Conservation (phyloP, 2,113 vertebrate genomes). For the Isurus oxyrinchus region DNA sequence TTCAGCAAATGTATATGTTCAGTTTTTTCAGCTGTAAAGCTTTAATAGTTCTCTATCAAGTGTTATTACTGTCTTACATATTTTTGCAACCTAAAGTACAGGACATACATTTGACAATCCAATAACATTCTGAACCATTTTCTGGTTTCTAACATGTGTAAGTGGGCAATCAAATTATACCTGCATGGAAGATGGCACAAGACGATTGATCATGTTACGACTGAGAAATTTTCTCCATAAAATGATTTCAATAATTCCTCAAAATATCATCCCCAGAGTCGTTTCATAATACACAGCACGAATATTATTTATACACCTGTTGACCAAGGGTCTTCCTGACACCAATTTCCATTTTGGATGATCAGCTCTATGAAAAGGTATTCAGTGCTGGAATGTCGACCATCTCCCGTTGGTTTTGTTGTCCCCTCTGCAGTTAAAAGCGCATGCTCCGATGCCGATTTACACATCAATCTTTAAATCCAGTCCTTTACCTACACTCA, state of each 20-base stretch:
- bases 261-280: not conserved
- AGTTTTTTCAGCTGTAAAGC: not conserved
- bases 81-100: not conserved
- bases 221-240: not conserved
- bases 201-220: not conserved
- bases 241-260: not conserved
- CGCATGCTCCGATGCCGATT: not conserved
- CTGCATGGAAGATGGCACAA: not conserved
- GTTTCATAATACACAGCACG: not conserved
- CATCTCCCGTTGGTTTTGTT: not conserved
- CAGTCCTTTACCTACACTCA: not conserved
- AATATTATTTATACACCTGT: not conserved
- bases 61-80: not conserved
- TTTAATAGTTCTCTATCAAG: not conserved
- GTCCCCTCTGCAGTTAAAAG: not conserved
- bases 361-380: not conserved
- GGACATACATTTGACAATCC: not conserved
- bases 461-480: conserved; percentile 2
- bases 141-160: not conserved
- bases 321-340: not conserved
- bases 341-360: not conserved
- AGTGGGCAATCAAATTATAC: not conserved
- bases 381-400: not conserved
- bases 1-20: not conserved
- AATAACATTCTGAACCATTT: not conserved